Percentiles rank a stretch among this genome's conserved stretches.
Evolutionary conservation across 2,888 invertebrate genomes (phyloP).

Genomic region (Parnassius apollo): DNA sequence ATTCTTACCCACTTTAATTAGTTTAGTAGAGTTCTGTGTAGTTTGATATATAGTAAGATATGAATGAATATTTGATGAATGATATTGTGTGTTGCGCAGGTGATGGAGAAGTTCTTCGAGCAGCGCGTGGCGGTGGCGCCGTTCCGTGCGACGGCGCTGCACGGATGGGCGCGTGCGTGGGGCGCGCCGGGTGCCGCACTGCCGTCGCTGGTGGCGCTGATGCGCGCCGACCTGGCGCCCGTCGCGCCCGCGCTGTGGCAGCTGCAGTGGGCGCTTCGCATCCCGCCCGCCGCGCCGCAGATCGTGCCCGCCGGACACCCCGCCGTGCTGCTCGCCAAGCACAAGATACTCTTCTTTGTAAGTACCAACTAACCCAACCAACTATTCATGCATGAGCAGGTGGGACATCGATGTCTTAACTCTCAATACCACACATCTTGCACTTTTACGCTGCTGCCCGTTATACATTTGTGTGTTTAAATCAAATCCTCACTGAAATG

Average conservation of each 20-base stretch:
- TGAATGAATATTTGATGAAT: too few relatives aligned
- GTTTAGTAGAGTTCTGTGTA: too few relatives aligned
- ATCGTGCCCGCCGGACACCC: constrained; percentile 95
- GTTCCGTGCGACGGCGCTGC: constrained; percentile 93
- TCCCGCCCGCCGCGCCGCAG: constrained; percentile 93
- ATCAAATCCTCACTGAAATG: too few relatives aligned
- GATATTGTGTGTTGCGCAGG: constrained; percentile 58
- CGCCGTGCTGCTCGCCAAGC: constrained; percentile 90
- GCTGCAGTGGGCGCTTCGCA: constrained; percentile 94
- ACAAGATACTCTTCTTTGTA: constrained; percentile 96
- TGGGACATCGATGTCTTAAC: too few relatives aligned
- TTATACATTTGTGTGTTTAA: too few relatives aligned
- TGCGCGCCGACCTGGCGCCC: constrained; percentile 84
- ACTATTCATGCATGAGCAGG: too few relatives aligned
- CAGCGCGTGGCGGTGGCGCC: constrained; percentile 93
- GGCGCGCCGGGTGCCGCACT: constrained; percentile 92
- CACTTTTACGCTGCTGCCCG: too few relatives aligned
- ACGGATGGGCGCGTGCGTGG: constrained; percentile 92
- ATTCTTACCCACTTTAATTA: too few relatives aligned
- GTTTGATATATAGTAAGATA: too few relatives aligned
- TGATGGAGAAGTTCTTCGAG: constrained; percentile 96
- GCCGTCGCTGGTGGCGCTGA: constrained; percentile 95
- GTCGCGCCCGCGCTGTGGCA: constrained; percentile 86
- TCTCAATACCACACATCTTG: too few relatives aligned
- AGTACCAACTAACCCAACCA: constrained; percentile 55